Percentiles rank a stretch among this genome's conserved stretches.
Evolutionary conservation across 2,797 vertebrate species (phyloP).

Genomic region (Bryconaethiops microstoma): DNA sequence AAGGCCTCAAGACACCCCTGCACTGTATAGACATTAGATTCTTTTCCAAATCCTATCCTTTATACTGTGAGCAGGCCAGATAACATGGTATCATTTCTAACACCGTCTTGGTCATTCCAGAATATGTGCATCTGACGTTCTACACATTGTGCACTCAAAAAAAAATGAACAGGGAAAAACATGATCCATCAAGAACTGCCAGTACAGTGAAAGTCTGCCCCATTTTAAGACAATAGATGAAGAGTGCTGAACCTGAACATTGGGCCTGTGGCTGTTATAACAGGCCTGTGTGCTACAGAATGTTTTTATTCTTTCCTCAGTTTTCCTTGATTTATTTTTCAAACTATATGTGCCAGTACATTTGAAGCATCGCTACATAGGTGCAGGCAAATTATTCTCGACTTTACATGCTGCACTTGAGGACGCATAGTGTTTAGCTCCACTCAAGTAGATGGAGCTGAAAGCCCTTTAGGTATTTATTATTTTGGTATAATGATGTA

Average conservation of each 20-base stretch:
- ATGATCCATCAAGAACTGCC: constrained; percentile 33
- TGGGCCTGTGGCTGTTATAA: constrained; percentile 50
- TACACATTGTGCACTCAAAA: constrained; percentile 68
- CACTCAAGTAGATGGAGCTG: constrained; percentile 51
- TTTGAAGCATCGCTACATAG: constrained; percentile 57
- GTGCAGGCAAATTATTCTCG: constrained; percentile 52
- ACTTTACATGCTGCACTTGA: constrained; percentile 50
- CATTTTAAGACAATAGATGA: constrained; percentile 36
- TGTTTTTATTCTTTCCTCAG: constrained; percentile 17
- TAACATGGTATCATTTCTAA: constrained; percentile 49
- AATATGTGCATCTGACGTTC: constrained; percentile 70
- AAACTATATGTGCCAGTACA: constrained; percentile 59
- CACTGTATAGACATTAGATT: constrained; percentile 66
- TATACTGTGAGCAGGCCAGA: constrained; percentile 77
- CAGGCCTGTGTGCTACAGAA: constrained; percentile 45
- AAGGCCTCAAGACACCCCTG: constrained; percentile 70
- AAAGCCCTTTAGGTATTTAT: constrained; percentile 62
- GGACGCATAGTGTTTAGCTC: constrained; percentile 54
- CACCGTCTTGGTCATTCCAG: constrained; percentile 58
- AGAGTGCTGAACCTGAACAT: constrained; percentile 35
- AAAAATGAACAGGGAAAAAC: constrained; percentile 53
- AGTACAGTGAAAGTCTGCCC: constrained; percentile 16
- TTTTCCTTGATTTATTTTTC: constrained; percentile 41
- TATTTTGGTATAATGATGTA: constrained; percentile 63
- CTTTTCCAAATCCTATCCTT: constrained; percentile 58